Base-by-base conservation (phyloP, 2,797 vertebrate species). In the Falco peregrinus region DNA sequence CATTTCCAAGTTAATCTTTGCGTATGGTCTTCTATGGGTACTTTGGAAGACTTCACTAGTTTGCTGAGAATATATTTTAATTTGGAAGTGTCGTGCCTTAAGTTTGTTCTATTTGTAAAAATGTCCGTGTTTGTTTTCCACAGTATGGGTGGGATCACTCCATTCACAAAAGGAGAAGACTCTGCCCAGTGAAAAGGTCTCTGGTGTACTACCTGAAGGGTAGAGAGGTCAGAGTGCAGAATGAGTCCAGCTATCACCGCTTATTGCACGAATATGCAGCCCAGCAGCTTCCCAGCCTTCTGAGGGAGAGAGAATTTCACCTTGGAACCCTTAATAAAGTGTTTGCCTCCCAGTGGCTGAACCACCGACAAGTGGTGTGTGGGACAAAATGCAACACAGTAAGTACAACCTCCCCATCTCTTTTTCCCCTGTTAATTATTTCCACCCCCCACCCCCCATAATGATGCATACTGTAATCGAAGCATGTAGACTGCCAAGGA, bases 301-400 rank as follows among this genome's bases (percentile, higher is more conserved):
- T 99, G 41, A 98, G 98, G 77, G 99, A 99, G 96, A 98, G 98
- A 93, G 99, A 99, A 96, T 99, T 99, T 97, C 98, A 99, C 33
- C 98, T 99, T 5, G 99, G 99, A 76, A 98, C 98, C 48, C 99
- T 99, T 53, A 99, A 99, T 97, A 99, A 99, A 98, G 99, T 99
- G 80, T 99, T 99, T 88, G 99, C 99, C 5, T 99, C 99, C 47
- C 99, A 99, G 96, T 99, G 99, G 99, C 98, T 99, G 94, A 99
- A 99, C 98, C 99, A 99, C 95, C 98, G 99, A 37, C 99, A 99
- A 97, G 99, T 99, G 95, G 99, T 99, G 84, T 99, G 99, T 77
- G 99, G 99, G 95, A 99, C 99, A 94, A 99, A 99, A 97, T 99
- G 99, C 97, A 99, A 99, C 97, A 99, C 99, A 92, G 99, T 99